Evolutionary conservation across 1,140 invertebrate species (phyloP).

Genomic region (Ceratitis capitata): DNA sequence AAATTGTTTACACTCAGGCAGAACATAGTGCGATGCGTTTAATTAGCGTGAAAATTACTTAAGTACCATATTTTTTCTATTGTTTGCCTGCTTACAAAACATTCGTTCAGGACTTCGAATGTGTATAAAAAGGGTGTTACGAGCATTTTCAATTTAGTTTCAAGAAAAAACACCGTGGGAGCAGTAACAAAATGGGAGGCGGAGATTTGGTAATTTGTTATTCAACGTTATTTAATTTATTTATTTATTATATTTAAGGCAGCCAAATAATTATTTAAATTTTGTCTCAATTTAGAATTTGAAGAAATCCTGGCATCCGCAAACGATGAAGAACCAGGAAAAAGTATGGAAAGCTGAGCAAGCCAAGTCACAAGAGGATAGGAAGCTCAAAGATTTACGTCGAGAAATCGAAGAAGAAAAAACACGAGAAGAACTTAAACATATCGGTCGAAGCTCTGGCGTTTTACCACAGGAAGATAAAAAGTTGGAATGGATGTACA

Average conservation of each 20-base stretch:
- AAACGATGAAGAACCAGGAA: slow-evolving; percentile 81
- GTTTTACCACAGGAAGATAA: slow-evolving; percentile 69
- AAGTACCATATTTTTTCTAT: neutral
- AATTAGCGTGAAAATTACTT: neutral
- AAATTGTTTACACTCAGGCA: neutral
- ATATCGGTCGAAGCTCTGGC: slow-evolving; percentile 71
- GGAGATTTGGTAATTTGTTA: slow-evolving; percentile 71
- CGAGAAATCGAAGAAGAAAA: slow-evolving; percentile 75
- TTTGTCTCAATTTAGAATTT: slow-evolving; percentile 69
- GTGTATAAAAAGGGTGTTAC: neutral
- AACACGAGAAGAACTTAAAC: slow-evolving; percentile 73
- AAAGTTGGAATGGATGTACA: slow-evolving; percentile 93
- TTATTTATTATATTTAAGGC: neutral
- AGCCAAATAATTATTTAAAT: slow-evolving; percentile 19
- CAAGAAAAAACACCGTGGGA: neutral
- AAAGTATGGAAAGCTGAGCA: slow-evolving; percentile 82
- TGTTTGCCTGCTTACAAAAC: neutral
- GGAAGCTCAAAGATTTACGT: slow-evolving; percentile 74
- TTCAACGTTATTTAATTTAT: neutral
- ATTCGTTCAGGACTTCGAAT: no score
- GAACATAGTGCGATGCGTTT: neutral
- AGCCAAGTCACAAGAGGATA: slow-evolving; percentile 75
- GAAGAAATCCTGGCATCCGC: slow-evolving; percentile 84
- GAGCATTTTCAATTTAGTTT: neutral
- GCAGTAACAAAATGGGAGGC: slow-evolving; percentile 69